phyloP scores from a whole-genome alignment of 2,888 invertebrate genomes.

The Odiellus spinosus region DNA sequence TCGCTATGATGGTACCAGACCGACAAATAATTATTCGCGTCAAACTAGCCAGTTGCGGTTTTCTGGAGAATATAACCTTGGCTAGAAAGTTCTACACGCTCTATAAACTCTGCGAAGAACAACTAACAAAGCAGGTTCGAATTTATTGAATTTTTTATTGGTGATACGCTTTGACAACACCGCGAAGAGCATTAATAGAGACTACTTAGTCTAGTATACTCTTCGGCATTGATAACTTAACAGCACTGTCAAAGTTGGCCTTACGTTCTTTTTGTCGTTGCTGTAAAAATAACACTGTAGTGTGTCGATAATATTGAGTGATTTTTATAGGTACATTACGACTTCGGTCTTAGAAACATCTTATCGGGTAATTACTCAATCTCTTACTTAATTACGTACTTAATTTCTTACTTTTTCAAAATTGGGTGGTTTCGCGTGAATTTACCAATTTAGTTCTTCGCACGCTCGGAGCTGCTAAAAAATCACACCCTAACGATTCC shows the following conservation, averaged over 20 bases:
- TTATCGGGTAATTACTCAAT: no score
- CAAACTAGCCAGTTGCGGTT: slow-evolving; percentile 88
- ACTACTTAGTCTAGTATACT: no score
- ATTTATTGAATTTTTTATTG: no score
- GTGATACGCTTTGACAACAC: no score
- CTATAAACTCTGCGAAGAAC: slow-evolving; percentile 92
- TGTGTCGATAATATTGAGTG: no score
- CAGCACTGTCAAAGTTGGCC: neutral
- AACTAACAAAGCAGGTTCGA: slow-evolving; percentile 91
- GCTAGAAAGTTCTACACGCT: slow-evolving; percentile 91
- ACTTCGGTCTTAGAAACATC: slow-evolving; percentile 89
- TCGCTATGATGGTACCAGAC: slow-evolving; percentile 98
- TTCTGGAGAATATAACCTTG: slow-evolving; percentile 82
- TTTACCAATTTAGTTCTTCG: no score
- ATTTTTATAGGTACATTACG: slow-evolving; percentile 66
- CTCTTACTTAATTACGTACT: no score
- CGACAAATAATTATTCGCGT: slow-evolving; percentile 92
- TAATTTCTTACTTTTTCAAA: no score
- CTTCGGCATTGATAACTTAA: no score
- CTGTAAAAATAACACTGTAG: no score
- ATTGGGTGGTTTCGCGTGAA: no score
- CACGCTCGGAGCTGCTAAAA: slow-evolving; percentile 78
- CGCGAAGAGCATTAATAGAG: no score
- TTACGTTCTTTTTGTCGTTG: slow-evolving; percentile 2
- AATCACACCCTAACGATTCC: slow-evolving; percentile 75